Conservation (phyloP, 2,797 vertebrate genomes). For the Antrozous pallidus region DNA sequence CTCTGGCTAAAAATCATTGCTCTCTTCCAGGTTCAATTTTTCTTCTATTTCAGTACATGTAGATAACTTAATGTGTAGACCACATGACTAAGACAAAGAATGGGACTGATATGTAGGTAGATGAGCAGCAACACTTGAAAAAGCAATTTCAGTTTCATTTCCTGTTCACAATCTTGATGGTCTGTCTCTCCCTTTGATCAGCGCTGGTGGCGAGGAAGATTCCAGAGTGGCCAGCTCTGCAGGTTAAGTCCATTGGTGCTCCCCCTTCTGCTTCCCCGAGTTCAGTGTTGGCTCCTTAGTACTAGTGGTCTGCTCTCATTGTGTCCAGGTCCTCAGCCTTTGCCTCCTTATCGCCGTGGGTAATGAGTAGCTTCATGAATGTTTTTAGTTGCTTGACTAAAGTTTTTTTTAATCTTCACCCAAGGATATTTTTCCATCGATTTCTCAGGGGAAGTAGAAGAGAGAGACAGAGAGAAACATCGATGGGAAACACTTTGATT, state of each 20-base stretch:
- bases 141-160: neutral
- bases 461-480: too few relatives aligned
- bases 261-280: neutral
- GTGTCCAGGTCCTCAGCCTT: neutral
- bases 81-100: neutral
- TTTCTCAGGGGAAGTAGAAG: too few relatives aligned
- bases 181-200: neutral
- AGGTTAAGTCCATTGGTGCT: neutral
- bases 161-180: neutral
- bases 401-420: neutral
- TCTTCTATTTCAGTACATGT: neutral
- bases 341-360: neutral
- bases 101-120: neutral
- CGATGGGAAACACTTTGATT: too few relatives aligned
- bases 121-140: neutral
- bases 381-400: neutral
- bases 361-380: neutral
- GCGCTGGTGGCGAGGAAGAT: neutral
- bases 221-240: neutral
- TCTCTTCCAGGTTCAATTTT: neutral
- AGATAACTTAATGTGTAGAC: neutral
- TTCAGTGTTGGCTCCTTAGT: neutral
- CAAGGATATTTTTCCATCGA: too few relatives aligned
- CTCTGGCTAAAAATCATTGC: slow-evolving; percentile 18
- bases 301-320: neutral